Evolutionary conservation across 2,113 vertebrate species (phyloP), one percentile per base, ranked within the genome.

Genomic region (Hypomesus transpacificus): DNA sequence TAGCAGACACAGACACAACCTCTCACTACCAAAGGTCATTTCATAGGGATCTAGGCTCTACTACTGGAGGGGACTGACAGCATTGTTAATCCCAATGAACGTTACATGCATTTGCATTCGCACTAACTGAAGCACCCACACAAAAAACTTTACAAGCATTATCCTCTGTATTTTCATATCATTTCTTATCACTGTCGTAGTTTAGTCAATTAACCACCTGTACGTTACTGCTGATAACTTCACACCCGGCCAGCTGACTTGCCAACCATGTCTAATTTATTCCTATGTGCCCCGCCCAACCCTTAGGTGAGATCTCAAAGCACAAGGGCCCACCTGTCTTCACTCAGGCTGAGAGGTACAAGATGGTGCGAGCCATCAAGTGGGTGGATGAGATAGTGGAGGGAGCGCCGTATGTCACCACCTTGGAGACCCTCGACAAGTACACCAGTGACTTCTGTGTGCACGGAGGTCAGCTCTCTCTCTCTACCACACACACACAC

Each of bases 251-350:
- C 7, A 5, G 31, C 31, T 34, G 7, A 34, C 31, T 0, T 1
- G 31, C 31, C 7, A 5, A 34, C 31, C 4, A 56, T 56, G 16
- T 2, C n/a, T 18, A 18, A 17, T 64, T n/a, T 18, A 39, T 39
- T 16, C 17, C 16, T 39, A 22, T 39, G 39, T 46, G 7, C 39
- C 7, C 56, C 9, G 13, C 22, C 13, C 14, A 26, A 18, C 21
- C 31, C 21, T 3, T 71, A 99, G 97, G 94, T 88, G 97, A 99
- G 87, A 97, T 99, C 51, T 90, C 97, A 69, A 96, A 95, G 89
- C 97, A 99, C 92, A 99, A 99, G 84, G 97, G 97, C 13, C 96
- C 97, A 5, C 97, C 97, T 0, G 97, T 99, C 76, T 99, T 99
- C 84, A 98, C 97, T 0, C 95, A 98, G 88, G 95, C 92, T 52